Base-by-base conservation (phyloP, 2,113 vertebrate genomes). In the Podilymbus podiceps region DNA sequence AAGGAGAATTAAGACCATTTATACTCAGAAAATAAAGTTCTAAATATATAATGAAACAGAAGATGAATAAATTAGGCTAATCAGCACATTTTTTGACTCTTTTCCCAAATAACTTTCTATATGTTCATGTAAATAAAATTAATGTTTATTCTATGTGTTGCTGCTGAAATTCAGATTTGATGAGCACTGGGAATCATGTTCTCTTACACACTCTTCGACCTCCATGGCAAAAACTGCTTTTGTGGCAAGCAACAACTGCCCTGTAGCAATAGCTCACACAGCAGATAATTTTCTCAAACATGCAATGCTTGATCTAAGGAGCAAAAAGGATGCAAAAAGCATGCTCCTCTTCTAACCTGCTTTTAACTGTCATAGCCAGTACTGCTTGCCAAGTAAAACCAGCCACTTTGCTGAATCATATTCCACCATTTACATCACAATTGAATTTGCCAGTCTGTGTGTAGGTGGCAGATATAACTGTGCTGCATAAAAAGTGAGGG, bases 401-500 rank as follows among this genome's bases (percentile, higher is more conserved):
- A 68, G 46, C 4, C 69, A 33, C 63, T 8, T 38, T 4, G 50
- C 50, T 56, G 30, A 78, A 38, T 5, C 13, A 3, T 10, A 77
- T 31, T 44, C 42, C 35, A 30, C 20, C 46, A 18, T 6, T 78
- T 8, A n/a, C 15, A 42, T 17, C 85, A 50, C n/a, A 60, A 13
- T 12, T 14, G 18, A 13, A 55, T 13, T 31, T 49, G 50, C 15
- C 49, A 28, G 11, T 14, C 35, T 31, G 44, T 28, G 46, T 42
- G 31, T 23, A 90, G 38, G 38, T 2, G 4, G 52, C 21, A 59
- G 19, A 50, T 24, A 19, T 4, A 66, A 33, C 33, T 22, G 6
- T 0, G 14, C 46, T 38, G 11, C 13, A 49, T 4, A 30, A 85
- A 56, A 64, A 44, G 14, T 0, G 0, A 81, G 46, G 3, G 35